Conservation (phyloP, 2,888 invertebrate species). For the Callinectes sapidus region DNA sequence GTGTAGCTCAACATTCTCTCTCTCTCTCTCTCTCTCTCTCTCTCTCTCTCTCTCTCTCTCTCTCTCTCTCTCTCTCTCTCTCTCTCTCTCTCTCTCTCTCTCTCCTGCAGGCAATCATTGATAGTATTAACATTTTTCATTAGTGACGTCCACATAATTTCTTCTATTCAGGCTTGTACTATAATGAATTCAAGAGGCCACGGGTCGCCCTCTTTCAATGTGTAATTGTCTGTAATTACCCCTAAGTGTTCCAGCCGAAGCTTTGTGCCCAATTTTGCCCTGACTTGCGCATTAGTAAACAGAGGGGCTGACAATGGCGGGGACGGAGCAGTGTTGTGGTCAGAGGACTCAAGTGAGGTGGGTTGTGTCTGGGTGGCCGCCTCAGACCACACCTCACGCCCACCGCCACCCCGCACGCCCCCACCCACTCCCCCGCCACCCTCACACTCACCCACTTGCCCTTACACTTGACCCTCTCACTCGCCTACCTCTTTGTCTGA, state of each 20-base stretch:
- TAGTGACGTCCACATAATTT: conserved; percentile 29
- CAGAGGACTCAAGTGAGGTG: conserved; percentile 12
- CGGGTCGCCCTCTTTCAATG: conserved; percentile 22
- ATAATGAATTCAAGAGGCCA: conserved; percentile 35
- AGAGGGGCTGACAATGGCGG: conserved; percentile 30
- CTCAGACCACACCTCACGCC: conserved; percentile 18
- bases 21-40: background rate
- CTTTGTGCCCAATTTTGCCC: conserved; percentile 36
- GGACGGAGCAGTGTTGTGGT: background rate
- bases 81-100: background rate
- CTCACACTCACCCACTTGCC: background rate
- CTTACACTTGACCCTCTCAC: conserved; percentile 3
- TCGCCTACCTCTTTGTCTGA: background rate
- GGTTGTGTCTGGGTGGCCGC: conserved; percentile 27
- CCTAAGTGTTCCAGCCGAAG: conserved; percentile 29
- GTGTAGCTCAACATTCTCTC: background rate
- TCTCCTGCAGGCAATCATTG: conserved; percentile 21
- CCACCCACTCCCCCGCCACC: background rate
- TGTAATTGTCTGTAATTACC: conserved; percentile 40
- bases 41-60: conserved; percentile 11
- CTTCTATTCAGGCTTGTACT: conserved; percentile 27
- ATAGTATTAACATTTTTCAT: conserved; percentile 40
- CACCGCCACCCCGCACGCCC: background rate
- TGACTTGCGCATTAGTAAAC: conserved; percentile 43
- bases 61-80: conserved; percentile 28